These are phyloP conservation scores for Hiodon tergisus DNA, from an alignment of 2,113 vertebrate species.

Conservation along the genomic window DNA sequence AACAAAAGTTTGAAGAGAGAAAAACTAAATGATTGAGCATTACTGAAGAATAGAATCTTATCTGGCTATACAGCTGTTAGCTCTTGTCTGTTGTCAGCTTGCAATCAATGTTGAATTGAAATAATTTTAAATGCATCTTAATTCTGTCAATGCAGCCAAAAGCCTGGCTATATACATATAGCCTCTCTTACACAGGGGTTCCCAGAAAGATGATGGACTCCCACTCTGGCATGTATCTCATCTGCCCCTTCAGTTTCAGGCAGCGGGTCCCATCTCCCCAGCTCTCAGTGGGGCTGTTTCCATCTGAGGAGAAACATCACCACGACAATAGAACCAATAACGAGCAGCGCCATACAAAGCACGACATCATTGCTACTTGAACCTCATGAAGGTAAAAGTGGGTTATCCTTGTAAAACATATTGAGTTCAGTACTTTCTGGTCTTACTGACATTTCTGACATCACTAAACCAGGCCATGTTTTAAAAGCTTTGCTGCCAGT, in stretches of 20 bases:
- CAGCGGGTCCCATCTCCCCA: conserved; percentile 62
- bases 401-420: too few relatives aligned
- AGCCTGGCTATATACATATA: neutral
- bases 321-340: too few relatives aligned
- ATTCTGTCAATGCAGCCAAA: neutral
- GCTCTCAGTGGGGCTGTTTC: conserved; percentile 63
- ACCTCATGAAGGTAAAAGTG: too few relatives aligned
- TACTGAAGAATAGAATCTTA: neutral
- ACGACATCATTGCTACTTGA: too few relatives aligned
- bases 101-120: too few relatives aligned
- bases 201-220: conserved; percentile 69
- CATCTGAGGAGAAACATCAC: conserved; percentile 44
- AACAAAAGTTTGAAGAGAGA: neutral
- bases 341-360: too few relatives aligned
- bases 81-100: too few relatives aligned
- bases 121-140: neutral
- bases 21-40: neutral
- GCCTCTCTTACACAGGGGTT: conserved; percentile 54
- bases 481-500: too few relatives aligned
- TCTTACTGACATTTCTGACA: too few relatives aligned
- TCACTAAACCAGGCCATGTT: too few relatives aligned
- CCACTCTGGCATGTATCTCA: conserved; percentile 71
- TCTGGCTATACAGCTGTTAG: too few relatives aligned
- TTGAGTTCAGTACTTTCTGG: too few relatives aligned
- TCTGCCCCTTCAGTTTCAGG: conserved; percentile 63